Conservation (phyloP, 2,113 vertebrate genomes). For the Oryzias melastigma region DNA sequence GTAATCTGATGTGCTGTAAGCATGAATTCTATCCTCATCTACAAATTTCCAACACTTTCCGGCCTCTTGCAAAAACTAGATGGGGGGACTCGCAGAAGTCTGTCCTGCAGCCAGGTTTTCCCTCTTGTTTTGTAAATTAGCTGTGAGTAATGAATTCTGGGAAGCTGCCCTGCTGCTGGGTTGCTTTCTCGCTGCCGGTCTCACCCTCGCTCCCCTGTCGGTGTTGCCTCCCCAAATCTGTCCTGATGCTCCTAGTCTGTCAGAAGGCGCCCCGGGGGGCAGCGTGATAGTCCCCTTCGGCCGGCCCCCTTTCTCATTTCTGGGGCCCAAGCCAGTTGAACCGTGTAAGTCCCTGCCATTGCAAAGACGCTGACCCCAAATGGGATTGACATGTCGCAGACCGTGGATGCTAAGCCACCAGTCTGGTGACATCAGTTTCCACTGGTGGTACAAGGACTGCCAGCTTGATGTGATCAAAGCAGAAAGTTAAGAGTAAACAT, state of each 20-base stretch:
- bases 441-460: constrained; percentile 67
- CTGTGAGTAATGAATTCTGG: constrained; percentile 77
- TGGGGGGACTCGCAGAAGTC: constrained; percentile 44
- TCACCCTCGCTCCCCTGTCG: constrained; percentile 80
- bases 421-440: constrained; percentile 75
- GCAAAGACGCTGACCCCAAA: constrained; percentile 78
- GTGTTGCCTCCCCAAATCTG: constrained; percentile 89
- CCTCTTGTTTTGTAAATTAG: constrained; percentile 71
- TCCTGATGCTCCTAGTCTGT: constrained; percentile 90
- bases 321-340: constrained; percentile 87
- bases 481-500: constrained; percentile 17
- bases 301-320: constrained; percentile 69
- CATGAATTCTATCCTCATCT: constrained; percentile 9
- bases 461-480: constrained; percentile 50
- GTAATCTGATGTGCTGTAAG: no score
- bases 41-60: constrained; percentile 34
- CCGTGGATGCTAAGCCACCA: constrained; percentile 75
- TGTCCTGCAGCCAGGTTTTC: constrained; percentile 46
- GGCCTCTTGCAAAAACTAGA: constrained; percentile 35
- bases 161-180: constrained; percentile 70
- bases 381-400: constrained; percentile 84
- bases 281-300: constrained; percentile 63
- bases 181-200: constrained; percentile 75
- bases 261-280: constrained; percentile 83
- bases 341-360: constrained; percentile 83